phyloP scores from a whole-genome alignment of 2,113 vertebrate genomes.

The Poeciliopsis occidentalis region DNA sequence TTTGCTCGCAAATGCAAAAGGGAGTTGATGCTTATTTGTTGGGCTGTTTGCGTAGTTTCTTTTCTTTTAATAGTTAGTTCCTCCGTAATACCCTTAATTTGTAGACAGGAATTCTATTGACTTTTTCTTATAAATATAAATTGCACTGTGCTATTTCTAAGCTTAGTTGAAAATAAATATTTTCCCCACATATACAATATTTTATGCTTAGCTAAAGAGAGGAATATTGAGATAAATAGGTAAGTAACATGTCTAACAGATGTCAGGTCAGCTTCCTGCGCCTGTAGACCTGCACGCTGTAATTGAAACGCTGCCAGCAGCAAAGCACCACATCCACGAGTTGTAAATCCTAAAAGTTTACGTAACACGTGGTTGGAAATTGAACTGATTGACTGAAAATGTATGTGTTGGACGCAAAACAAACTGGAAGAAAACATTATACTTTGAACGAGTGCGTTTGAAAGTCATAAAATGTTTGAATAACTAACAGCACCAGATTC shows the following conservation, averaged over 20 bases:
- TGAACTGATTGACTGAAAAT: too few species aligned
- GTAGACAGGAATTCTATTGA: background rate
- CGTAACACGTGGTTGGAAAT: too few species aligned
- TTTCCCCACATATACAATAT: background rate
- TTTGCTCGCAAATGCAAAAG: conserved; percentile 3
- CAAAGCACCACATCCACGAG: too few species aligned
- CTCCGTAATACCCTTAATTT: background rate
- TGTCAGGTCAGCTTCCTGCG: background rate
- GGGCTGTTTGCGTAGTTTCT: background rate
- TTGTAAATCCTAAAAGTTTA: too few species aligned
- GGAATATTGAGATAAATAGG: background rate
- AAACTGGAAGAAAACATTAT: too few species aligned
- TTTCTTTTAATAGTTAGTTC: background rate
- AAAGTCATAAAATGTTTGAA: too few species aligned
- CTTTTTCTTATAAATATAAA: background rate
- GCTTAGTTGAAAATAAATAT: background rate
- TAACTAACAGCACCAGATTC: too few species aligned
- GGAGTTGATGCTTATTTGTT: conserved; percentile 1
- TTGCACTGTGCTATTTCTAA: background rate
- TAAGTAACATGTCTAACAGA: background rate
- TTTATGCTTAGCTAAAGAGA: background rate
- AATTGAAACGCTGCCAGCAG: too few species aligned
- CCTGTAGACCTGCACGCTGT: too few species aligned
- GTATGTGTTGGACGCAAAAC: too few species aligned
- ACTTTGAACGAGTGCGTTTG: too few species aligned